phyloP scores from a whole-genome alignment of 2,888 invertebrate genomes.

The Ennomos quercinarius region DNA sequence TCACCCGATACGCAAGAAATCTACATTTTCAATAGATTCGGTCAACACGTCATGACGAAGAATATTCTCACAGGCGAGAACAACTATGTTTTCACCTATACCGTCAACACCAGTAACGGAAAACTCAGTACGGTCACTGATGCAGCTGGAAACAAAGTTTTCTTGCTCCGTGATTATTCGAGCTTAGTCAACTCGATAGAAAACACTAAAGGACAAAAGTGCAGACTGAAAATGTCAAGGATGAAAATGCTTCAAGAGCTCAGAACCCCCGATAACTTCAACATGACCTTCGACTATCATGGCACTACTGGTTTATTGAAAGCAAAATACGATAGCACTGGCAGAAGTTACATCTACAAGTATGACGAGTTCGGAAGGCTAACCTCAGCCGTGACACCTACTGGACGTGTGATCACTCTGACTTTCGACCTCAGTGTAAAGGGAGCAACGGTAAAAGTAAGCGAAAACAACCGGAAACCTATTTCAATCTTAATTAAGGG shows the following conservation, averaged over 20 bases:
- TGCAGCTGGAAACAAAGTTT: constrained; percentile 95
- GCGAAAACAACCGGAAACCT: constrained; percentile 93
- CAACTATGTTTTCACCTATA: constrained; percentile 97
- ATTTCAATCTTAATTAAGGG: constrained; percentile 95
- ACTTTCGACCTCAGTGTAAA: constrained; percentile 96
- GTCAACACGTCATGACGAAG: constrained; percentile 97
- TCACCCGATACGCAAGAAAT: constrained; percentile 98
- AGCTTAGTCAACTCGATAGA: constrained; percentile 97
- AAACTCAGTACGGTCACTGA: constrained; percentile 97
- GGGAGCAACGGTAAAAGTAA: constrained; percentile 94
- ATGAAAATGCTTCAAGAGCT: constrained; percentile 96
- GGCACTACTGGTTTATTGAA: constrained; percentile 95
- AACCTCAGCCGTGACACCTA: constrained; percentile 96
- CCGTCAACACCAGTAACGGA: constrained; percentile 98
- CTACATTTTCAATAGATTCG: constrained; percentile 96
- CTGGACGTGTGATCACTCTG: constrained; percentile 95
- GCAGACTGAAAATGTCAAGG: constrained; percentile 95
- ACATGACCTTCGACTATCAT: constrained; percentile 97
- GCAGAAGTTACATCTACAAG: constrained; percentile 96
- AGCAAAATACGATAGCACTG: constrained; percentile 95
- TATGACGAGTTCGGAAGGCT: constrained; percentile 98
- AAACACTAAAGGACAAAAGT: constrained; percentile 96
- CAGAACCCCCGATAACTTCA: constrained; percentile 96
- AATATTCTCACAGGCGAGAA: constrained; percentile 98
- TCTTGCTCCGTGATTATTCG: constrained; percentile 92